phyloP scores from a whole-genome alignment of 2,113 vertebrate genomes.

The Dolichallabes microphthalmus region DNA sequence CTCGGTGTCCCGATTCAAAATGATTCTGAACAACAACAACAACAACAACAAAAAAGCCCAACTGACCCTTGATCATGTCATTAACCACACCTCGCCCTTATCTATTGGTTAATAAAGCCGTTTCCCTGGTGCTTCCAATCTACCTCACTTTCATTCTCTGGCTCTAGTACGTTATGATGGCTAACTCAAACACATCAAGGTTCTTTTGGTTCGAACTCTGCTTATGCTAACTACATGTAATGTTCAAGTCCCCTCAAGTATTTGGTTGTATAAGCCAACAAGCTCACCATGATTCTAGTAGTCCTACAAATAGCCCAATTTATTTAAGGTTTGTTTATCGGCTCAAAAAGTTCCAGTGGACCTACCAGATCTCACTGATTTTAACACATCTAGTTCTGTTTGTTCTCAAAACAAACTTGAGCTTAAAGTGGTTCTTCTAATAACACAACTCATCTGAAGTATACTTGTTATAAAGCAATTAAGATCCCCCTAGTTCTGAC shows the following conservation, averaged over 20 bases:
- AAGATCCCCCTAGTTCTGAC: not conserved
- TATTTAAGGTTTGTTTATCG: not conserved
- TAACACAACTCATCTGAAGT: not conserved
- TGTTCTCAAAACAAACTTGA: not conserved
- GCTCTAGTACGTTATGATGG: not conserved
- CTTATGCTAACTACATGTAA: not conserved
- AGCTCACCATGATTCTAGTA: not conserved
- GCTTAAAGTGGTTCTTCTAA: not conserved
- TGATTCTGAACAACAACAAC: not conserved
- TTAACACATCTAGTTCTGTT: not conserved
- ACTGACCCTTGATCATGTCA: not conserved
- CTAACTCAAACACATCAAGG: not conserved
- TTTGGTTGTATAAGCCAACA: not conserved
- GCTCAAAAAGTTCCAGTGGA: not conserved
- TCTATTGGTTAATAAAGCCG: not conserved
- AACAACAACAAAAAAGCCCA: not conserved
- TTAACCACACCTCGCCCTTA: not conserved
- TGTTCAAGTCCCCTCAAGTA: not conserved
- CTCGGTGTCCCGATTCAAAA: not conserved
- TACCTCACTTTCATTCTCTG: not conserved
- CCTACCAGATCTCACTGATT: not conserved
- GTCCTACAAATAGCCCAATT: not conserved
- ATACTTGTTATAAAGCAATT: not conserved
- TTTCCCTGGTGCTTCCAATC: not conserved
- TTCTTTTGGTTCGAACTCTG: not conserved